phyloP scores from a whole-genome alignment of 1,140 invertebrate genomes.

The Caenorhabditis inopinata region DNA sequence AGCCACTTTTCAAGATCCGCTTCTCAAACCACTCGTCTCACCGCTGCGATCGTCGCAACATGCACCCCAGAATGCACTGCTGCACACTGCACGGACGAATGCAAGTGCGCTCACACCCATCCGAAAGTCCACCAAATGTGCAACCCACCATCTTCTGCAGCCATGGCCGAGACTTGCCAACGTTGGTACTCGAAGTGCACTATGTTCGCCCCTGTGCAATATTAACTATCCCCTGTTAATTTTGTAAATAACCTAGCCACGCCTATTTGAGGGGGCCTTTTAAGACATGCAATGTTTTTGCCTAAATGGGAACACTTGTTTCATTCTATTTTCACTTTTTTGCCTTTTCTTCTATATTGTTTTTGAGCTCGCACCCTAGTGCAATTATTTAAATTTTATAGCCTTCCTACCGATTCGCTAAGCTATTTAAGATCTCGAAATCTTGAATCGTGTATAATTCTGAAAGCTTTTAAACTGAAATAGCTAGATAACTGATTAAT shows the following conservation, averaged over 20 bases:
- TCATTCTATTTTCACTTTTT: not conserved
- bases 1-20: not conserved
- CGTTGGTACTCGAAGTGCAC: constrained; percentile 50
- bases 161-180: constrained; percentile 45
- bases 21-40: constrained; percentile 34
- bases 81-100: constrained; percentile 44
- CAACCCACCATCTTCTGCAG: constrained; percentile 46
- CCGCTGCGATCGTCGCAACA: constrained; percentile 40
- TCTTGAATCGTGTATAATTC: constrained; percentile 14
- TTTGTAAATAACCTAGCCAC: not conserved
- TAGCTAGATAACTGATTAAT: constrained; percentile 21
- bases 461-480: constrained; percentile 7
- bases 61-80: constrained; percentile 48
- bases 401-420: constrained; percentile 17
- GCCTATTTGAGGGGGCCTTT: not conserved
- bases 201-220: constrained; percentile 45
- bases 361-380: constrained; percentile 25
- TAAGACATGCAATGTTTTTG: constrained; percentile 14
- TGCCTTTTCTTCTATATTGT: not conserved
- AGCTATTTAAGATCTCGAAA: constrained; percentile 25
- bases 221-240: constrained; percentile 32
- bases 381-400: not conserved
- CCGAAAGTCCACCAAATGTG: constrained; percentile 50
- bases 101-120: constrained; percentile 51
- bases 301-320: not conserved